Evolutionary conservation across 2,888 invertebrate genomes (phyloP), one percentile per base, ranked within the genome.

Genomic region (Acanthoscelides obtectus): DNA sequence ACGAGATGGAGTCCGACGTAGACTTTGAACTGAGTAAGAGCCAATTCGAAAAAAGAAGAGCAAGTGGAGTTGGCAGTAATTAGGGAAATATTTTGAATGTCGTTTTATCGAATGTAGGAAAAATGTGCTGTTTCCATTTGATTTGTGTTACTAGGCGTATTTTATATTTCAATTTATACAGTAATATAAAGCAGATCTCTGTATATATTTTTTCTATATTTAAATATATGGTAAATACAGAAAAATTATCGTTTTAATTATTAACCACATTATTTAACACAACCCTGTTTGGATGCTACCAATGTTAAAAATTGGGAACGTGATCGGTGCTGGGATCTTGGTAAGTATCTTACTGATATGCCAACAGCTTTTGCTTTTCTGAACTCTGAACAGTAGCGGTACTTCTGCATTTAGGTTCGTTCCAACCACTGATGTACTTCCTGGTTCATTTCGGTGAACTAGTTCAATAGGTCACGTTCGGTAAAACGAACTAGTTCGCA

Each of bases 1-100:
- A 93, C 79, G 95, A 95, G 84, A 87, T 93, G 74, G 94, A 94
- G 82, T 92, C 92, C 0, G 94, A 93, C 75, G 75, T 85, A 70
- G 87, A 87, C 69, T 87, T 83, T 72, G 81, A 83, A 72, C 71
- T 83, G 66, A 78, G 75, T 22, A 66, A 22, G 20, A 20, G 22
- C 6, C 8, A 66, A 66, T 66, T 66, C 22, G 66, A 66, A 1
- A 66, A 66, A 21, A 20, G 17, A 45, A 12, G 45, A 45, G 17
- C 45, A 45, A 45, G 5, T 45, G 45, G 17, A 3, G 1, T 1
- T 6, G 17, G 17, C 12, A 17, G 45, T 45, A 17, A 45, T 45
- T 25, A 8, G 4, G 8, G 8, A 25, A 12, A 45, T 45, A 45
- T 6, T 12, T 12, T 45, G 45, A 45, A 45, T 45, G 45, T 1